Evolutionary conservation across 2,888 invertebrate genomes (phyloP).

Genomic region (Oeneis ivallda): DNA sequence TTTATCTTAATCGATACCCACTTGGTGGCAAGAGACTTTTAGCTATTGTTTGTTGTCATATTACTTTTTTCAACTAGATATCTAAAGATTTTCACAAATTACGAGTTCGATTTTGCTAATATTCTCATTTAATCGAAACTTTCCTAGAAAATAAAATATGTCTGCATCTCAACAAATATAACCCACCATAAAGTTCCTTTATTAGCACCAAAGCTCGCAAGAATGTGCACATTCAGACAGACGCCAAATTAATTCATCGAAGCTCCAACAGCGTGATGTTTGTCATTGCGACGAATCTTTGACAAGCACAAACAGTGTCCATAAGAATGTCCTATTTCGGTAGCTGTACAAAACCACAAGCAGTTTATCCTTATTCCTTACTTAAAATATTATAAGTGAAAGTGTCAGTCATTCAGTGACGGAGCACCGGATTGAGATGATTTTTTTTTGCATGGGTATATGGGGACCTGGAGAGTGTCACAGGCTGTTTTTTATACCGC

Average conservation of each 20-base stretch:
- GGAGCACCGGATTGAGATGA: no score
- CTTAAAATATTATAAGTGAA: no score
- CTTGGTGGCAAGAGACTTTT: background rate
- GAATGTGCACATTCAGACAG: slow-evolving; percentile 81
- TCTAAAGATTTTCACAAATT: background rate
- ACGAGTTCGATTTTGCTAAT: background rate
- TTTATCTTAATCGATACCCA: background rate
- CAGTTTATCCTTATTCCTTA: no score
- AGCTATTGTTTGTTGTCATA: background rate
- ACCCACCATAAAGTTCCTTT: slow-evolving; percentile 17
- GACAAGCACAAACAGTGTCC: slow-evolving; percentile 16
- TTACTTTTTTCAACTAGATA: no score
- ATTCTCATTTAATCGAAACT: background rate
- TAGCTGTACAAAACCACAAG: background rate
- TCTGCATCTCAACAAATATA: slow-evolving; percentile 25
- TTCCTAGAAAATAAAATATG: slow-evolving; percentile 12
- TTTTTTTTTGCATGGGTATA: no score
- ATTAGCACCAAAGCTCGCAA: slow-evolving; percentile 80
- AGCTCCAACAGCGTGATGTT: slow-evolving; percentile 32
- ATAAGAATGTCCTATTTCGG: slow-evolving; percentile 17
- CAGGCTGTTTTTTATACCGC: no score
- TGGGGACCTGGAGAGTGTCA: no score
- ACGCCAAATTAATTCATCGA: slow-evolving; percentile 43
- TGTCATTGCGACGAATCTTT: slow-evolving; percentile 21
- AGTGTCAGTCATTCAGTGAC: no score